phyloP scores from a whole-genome alignment of 2,113 vertebrate species.

The Rafetus swinhoei region DNA sequence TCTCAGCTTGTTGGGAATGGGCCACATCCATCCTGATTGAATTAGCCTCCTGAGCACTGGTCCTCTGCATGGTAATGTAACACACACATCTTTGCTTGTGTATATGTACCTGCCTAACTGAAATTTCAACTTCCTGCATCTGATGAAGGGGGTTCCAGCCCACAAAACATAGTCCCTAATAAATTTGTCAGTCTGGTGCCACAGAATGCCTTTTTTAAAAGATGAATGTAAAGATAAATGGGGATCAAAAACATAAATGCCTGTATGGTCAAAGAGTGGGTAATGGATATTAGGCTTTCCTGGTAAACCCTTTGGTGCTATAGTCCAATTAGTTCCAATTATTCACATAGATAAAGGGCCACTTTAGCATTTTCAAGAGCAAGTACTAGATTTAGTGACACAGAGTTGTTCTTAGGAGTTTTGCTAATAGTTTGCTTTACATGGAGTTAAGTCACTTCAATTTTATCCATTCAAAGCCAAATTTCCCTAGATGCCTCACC shows the following conservation, averaged over 20 bases:
- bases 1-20: no score
- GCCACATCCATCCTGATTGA: no score
- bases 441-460: background rate
- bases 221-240: background rate
- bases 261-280: background rate
- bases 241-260: background rate
- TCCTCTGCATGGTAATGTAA: no score
- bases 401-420: background rate
- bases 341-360: background rate
- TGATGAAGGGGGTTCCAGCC: no score
- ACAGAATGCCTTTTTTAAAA: background rate
- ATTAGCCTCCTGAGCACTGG: no score
- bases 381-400: background rate
- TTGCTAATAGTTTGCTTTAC: constrained; percentile 13
- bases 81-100: no score
- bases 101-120: no score
- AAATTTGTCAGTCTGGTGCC: no score
- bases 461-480: background rate
- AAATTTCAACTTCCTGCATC: no score
- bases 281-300: background rate
- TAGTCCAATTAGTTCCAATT: background rate
- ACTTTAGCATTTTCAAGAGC: background rate
- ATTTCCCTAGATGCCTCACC: constrained; percentile 7
- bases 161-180: no score
- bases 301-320: background rate